phyloP scores from a whole-genome alignment of 1,140 invertebrate species.

The Pseudobourletiella spinata region DNA sequence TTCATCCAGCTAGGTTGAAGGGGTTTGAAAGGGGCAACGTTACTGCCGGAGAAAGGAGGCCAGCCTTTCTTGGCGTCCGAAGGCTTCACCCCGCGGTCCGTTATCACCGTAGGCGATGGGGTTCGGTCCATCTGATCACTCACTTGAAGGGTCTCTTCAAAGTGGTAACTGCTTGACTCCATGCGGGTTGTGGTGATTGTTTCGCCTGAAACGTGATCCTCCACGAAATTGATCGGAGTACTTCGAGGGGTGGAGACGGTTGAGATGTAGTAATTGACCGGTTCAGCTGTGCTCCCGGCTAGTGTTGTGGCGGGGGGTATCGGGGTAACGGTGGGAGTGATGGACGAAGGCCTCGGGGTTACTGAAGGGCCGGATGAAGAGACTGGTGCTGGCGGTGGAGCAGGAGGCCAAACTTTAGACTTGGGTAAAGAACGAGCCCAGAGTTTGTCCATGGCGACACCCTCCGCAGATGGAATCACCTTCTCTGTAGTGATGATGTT shows the following conservation, averaged over 20 bases:
- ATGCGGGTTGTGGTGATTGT: not conserved
- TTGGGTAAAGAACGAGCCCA: slow-evolving; percentile 20
- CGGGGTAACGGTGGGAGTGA: slow-evolving; percentile 4
- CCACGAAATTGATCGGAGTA: slow-evolving; percentile 9
- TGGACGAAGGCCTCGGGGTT: not conserved
- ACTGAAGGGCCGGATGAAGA: not conserved
- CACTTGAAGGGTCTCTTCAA: not conserved
- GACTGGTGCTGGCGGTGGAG: not conserved
- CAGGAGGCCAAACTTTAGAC: not conserved
- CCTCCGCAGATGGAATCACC: slow-evolving; percentile 17
- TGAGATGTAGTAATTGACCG: slow-evolving; percentile 22
- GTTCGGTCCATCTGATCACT: not conserved
- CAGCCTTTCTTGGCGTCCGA: slow-evolving; percentile 10
- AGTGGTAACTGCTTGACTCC: not conserved
- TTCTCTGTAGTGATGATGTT: not conserved
- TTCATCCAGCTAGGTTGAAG: slow-evolving; percentile 3
- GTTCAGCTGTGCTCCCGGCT: not conserved
- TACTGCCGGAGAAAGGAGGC: not conserved
- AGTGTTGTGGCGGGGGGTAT: not conserved
- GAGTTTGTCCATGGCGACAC: slow-evolving; percentile 24
- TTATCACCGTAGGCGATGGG: slow-evolving; percentile 2
- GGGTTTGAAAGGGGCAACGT: not conserved
- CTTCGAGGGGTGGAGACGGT: slow-evolving; percentile 23
- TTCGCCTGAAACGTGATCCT: not conserved
- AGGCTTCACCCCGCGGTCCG: not conserved